Conservation (phyloP, 2,113 vertebrate genomes). For the Osmerus mordax region DNA sequence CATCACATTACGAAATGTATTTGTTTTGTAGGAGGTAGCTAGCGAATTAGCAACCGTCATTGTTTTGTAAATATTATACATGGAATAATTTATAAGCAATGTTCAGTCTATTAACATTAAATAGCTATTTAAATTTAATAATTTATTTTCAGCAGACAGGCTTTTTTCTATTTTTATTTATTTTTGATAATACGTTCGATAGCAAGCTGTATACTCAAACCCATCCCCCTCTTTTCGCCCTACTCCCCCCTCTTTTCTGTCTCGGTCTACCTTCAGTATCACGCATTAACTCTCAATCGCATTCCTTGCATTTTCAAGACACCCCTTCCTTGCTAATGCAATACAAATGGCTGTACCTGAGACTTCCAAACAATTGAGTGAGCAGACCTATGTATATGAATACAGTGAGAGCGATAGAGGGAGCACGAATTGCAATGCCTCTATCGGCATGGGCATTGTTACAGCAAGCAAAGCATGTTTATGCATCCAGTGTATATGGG, state of each 20-base stretch:
- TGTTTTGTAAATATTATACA: constrained; percentile 35
- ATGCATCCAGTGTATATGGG: constrained; percentile 31
- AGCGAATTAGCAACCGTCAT: constrained; percentile 24
- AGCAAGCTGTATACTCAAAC: constrained; percentile 38
- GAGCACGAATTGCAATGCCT: constrained; percentile 27
- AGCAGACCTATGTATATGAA: constrained; percentile 27
- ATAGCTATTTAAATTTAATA: background rate
- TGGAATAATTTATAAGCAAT: constrained; percentile 14
- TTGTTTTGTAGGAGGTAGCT: constrained; percentile 25
- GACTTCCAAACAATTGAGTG: constrained; percentile 30
- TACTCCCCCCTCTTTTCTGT: constrained; percentile 32
- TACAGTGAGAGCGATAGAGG: constrained; percentile 22
- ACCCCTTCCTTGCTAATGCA: constrained; percentile 46
- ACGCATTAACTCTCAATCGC: constrained; percentile 65
- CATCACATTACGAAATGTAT: constrained; percentile 36
- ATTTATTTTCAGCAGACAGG: background rate
- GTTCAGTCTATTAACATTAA: too few species aligned
- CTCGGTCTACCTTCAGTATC: constrained; percentile 56
- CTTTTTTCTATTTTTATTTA: constrained; percentile 8
- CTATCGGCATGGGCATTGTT: constrained; percentile 57
- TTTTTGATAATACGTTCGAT: constrained; percentile 43
- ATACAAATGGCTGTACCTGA: constrained; percentile 60
- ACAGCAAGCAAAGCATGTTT: constrained; percentile 33
- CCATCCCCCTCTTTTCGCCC: constrained; percentile 50
- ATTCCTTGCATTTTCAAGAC: constrained; percentile 71